phyloP scores from a whole-genome alignment of 2,113 vertebrate genomes.

The Chionomys nivalis region DNA sequence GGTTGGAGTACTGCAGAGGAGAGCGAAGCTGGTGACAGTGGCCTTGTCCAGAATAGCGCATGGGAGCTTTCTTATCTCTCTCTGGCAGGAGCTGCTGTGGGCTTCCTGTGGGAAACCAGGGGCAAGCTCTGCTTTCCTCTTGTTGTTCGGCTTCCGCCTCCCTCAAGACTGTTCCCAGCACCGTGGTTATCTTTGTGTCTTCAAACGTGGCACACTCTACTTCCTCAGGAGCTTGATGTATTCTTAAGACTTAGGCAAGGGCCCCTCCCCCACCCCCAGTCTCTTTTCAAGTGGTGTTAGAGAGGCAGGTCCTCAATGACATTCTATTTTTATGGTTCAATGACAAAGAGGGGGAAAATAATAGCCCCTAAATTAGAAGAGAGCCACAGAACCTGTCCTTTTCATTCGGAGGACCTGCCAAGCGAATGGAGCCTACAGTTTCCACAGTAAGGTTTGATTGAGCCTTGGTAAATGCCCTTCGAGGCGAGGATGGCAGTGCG shows the following conservation, averaged over 20 bases:
- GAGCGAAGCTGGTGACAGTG: constrained; percentile 90
- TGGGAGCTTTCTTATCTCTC: constrained; percentile 99
- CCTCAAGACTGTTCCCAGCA: constrained; percentile 99
- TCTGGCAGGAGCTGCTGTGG: constrained; percentile 96
- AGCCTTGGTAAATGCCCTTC: not conserved
- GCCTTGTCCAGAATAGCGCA: constrained; percentile 94
- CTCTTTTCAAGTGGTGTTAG: constrained; percentile 74
- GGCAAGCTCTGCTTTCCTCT: constrained; percentile 98
- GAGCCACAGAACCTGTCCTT: not conserved
- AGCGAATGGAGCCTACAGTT: not conserved
- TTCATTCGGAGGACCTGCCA: not conserved
- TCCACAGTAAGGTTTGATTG: not conserved
- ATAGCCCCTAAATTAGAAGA: constrained; percentile 36
- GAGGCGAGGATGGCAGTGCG: not conserved
- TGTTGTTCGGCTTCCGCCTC: constrained; percentile 99
- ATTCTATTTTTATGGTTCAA: constrained; percentile 77
- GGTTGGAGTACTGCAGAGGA: constrained; percentile 83
- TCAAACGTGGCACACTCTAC: constrained; percentile 99
- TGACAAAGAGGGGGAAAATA: constrained; percentile 72
- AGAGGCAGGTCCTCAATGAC: constrained; percentile 71
- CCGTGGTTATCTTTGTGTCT: constrained; percentile 99
- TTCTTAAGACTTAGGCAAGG: constrained; percentile 88
- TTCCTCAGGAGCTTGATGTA: constrained; percentile 99
- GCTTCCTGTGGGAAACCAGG: constrained; percentile 99
- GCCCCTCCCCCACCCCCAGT: constrained; percentile 79